These are phyloP conservation scores for Polypedilum pembai DNA, from an alignment of 1,140 invertebrate genomes.

Conservation along the genomic window DNA sequence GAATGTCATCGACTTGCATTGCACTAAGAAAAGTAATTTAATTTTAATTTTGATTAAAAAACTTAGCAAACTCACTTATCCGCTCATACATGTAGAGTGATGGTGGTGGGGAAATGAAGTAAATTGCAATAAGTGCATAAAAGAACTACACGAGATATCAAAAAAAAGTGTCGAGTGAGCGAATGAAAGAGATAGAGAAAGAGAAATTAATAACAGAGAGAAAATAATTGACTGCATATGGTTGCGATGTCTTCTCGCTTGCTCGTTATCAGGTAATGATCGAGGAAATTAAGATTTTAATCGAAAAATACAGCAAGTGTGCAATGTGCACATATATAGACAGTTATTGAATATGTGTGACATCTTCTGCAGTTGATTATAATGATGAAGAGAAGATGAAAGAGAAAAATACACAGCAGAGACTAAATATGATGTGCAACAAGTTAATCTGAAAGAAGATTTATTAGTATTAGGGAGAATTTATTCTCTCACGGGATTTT, in stretches of 20 bases:
- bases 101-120: background rate
- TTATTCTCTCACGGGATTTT: constrained; percentile 22
- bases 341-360: background rate
- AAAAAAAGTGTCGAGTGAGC: background rate
- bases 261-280: constrained; percentile 5
- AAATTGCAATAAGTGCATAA: background rate
- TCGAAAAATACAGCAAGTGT: background rate
- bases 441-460: constrained; percentile 18
- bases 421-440: constrained; percentile 16
- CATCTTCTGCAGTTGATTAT: constrained; percentile 2
- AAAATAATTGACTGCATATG: constrained; percentile 12
- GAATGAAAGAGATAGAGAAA: background rate
- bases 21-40: background rate
- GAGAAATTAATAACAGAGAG: background rate
- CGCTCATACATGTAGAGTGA: background rate
- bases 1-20: background rate
- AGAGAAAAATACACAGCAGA: background rate
- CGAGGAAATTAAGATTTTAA: constrained; percentile 18
- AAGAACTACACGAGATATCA: background rate
- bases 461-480: background rate
- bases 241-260: background rate
- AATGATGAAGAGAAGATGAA: background rate
- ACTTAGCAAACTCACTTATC: background rate
- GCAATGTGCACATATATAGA: background rate
- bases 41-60: constrained; percentile 20